Evolutionary conservation across 2,888 invertebrate species (phyloP), one percentile per base, ranked within the genome.

Genomic region (Chloroclystis v-ata): DNA sequence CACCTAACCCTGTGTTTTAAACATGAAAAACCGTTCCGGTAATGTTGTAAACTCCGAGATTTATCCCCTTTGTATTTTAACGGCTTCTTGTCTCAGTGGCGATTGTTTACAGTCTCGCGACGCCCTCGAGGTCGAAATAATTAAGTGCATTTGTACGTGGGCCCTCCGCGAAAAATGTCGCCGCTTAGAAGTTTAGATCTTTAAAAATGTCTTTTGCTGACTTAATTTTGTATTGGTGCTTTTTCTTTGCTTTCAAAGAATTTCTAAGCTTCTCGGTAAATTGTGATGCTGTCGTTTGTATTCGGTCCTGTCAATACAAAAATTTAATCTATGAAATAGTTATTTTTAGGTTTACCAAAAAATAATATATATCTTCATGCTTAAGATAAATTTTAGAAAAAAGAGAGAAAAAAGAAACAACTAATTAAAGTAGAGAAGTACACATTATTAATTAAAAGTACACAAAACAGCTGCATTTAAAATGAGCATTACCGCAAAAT

Each of bases 1-100:
- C 71, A 74, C 76, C 82, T 82, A 80, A 80, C 79, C 73, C 81
- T 78, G 76, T 78, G 80, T 81, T 82, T 76, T 78, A 81, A 83
- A 87, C 86, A 85, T 75, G 84, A 83, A 84, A 86, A 84, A 83
- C 78, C 84, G 72, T 85, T 85, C 79, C 84, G 73, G 75, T 81
- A 76, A 81, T 75, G 75, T 82, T 77, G 78, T 82, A 75, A 85
- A 66, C 67, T 69, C 65, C 42, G 53, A 67, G 72, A 77, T 81
- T 78, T 79, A 79, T 78, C 65, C 64, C 61, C 64, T 66, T 67
- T 72, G 67, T 69, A 64, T 72, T 65, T 75, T 70, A 72, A 72
- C 67, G 60, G 61, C 56, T 62, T 60, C 65, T 67, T 64, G 62
- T 66, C 62, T 68, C 59, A 49, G 52, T 41, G 54, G 49, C 62